Evolutionary conservation across 2,113 vertebrate genomes (phyloP).

Genomic region (Nycticorax nycticorax): DNA sequence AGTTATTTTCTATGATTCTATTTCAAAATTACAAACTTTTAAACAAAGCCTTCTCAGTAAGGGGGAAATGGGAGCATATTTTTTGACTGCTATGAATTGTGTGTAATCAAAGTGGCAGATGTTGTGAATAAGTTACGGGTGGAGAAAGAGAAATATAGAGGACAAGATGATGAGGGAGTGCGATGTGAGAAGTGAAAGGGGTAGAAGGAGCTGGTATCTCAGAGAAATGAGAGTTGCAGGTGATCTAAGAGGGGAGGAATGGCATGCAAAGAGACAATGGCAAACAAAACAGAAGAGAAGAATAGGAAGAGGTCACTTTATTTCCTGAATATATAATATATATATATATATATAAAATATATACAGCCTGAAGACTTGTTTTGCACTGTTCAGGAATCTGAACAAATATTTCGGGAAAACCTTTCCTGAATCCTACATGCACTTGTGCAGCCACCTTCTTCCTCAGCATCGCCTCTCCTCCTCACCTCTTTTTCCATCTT

Average conservation of each 20-base stretch:
- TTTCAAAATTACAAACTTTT: not conserved
- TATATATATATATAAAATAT: too few species aligned
- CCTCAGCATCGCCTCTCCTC: not conserved
- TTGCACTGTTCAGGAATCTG: not conserved
- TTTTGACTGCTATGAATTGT: not conserved
- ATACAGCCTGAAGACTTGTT: not conserved
- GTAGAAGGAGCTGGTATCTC: not conserved
- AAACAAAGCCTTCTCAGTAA: not conserved
- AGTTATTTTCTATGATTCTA: too few species aligned
- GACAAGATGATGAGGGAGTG: not conserved
- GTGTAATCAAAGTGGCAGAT: not conserved
- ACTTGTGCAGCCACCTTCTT: not conserved
- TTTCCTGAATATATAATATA: not conserved
- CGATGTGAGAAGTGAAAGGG: not conserved
- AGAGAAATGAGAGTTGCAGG: not conserved
- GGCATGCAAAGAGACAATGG: not conserved
- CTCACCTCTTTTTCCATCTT: not conserved
- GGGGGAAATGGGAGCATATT: not conserved
- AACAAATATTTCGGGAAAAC: not conserved
- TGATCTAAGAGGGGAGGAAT: not conserved
- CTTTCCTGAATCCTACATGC: not conserved
- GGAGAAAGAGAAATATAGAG: not conserved
- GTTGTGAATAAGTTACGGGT: not conserved
- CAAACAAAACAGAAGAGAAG: not conserved
- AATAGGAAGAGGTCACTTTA: not conserved